A percentile compares a stretch with the other conserved stretches of the same genome.
Evolutionary conservation across 2,113 vertebrate genomes (phyloP).

Genomic region (Alligator sinensis): DNA sequence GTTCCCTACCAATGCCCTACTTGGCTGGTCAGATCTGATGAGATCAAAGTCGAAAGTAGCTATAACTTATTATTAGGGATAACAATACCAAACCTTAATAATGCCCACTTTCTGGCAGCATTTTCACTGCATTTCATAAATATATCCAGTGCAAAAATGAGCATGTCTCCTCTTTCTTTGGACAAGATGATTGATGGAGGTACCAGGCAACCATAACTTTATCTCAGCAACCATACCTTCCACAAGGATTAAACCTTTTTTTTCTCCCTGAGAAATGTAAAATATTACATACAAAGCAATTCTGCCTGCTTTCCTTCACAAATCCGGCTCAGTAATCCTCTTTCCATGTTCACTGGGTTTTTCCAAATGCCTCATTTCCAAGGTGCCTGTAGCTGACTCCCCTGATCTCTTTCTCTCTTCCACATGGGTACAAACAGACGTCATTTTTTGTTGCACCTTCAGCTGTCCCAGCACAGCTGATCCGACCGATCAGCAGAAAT

Average conservation of each 20-base stretch:
- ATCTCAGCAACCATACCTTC: neutral
- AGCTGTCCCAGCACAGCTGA: neutral
- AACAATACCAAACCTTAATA: too few species aligned
- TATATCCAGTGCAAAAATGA: rapidly evolving
- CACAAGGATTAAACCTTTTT: neutral
- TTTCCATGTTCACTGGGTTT: neutral
- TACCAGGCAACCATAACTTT: neutral
- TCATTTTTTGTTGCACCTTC: neutral
- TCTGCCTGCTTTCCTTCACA: neutral
- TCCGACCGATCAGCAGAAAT: too few species aligned
- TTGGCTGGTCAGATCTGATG: neutral
- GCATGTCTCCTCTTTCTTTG: rapidly evolving
- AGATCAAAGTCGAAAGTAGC: too few species aligned
- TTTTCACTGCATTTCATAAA: rapidly evolving
- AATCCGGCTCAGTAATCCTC: neutral
- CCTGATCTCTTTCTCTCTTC: neutral
- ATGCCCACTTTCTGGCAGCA: neutral
- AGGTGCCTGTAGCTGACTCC: neutral
- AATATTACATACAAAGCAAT: neutral
- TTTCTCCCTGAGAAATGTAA: neutral
- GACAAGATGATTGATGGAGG: neutral
- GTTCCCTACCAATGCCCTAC: neutral
- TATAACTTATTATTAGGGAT: too few species aligned
- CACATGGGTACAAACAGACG: rapidly evolving
- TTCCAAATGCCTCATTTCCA: neutral